phyloP scores from a whole-genome alignment of 1,140 invertebrate genomes.

The Formica exsecta region DNA sequence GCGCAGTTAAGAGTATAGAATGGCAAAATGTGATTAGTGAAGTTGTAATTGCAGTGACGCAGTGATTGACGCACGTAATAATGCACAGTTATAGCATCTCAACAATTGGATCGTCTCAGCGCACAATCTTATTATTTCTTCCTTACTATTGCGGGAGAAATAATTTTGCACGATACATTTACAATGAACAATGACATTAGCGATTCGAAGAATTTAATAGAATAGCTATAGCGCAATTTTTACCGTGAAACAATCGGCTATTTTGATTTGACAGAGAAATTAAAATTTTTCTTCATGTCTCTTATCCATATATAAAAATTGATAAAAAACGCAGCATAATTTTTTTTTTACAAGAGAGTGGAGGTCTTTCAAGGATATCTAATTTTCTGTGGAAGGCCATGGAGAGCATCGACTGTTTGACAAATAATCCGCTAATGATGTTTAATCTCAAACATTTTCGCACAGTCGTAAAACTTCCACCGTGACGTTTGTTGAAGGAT shows the following conservation, averaged over 20 bases:
- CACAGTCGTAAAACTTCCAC: conserved; percentile 21
- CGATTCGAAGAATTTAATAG: not conserved
- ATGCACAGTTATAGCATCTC: not conserved
- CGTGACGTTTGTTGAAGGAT: not conserved
- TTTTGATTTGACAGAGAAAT: conserved; percentile 2
- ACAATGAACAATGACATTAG: too few species aligned
- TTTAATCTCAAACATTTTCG: conserved; percentile 68
- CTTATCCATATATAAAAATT: not conserved
- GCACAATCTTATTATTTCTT: conserved; percentile 32
- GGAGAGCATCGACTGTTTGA: conserved; percentile 23
- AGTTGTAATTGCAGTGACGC: not conserved
- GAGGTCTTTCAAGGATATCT: conserved; percentile 22
- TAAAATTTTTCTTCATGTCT: not conserved
- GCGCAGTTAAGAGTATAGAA: not conserved
- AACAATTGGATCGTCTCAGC: not conserved
- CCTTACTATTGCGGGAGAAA: conserved; percentile 10
- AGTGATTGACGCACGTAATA: conserved; percentile 5
- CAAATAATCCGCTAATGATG: conserved; percentile 51
- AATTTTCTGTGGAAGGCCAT: conserved; percentile 26
- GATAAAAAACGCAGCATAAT: not conserved
- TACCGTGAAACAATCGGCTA: not conserved
- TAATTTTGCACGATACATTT: not conserved
- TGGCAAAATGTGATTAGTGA: too few species aligned
- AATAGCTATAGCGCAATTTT: not conserved
- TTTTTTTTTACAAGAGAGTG: not conserved